These are phyloP conservation scores for Drosophila mulleri DNA, from an alignment of 2,888 invertebrate species.

Conservation along the genomic window DNA sequence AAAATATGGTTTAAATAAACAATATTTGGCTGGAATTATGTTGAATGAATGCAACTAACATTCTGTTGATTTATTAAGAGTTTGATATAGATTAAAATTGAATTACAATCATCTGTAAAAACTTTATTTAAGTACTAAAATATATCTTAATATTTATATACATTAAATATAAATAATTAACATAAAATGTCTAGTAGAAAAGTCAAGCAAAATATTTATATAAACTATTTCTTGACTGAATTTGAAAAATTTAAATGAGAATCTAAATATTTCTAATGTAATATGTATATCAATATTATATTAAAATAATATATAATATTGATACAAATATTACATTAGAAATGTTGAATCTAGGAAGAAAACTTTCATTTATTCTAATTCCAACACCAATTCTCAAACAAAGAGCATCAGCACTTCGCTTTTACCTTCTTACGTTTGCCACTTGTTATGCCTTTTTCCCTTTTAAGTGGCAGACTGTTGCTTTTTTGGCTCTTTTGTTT, in stretches of 20 bases:
- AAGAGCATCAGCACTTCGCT: constrained; percentile 22
- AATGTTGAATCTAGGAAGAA: no score
- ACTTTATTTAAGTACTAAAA: not conserved
- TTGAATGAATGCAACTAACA: not conserved
- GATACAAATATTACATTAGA: no score
- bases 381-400: not conserved
- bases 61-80: not conserved
- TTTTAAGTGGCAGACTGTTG: constrained; percentile 79
- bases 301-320: no score
- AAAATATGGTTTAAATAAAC: not conserved
- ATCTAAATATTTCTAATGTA: no score
- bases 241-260: no score
- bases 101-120: not conserved
- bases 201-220: no score
- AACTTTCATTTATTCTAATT: no score
- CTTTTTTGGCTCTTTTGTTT: constrained; percentile 62
- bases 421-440: not conserved
- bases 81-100: not conserved
- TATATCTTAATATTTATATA: not conserved
- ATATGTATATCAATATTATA: no score
- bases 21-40: not conserved
- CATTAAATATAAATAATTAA: not conserved
- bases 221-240: no score
- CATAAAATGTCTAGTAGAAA: not conserved
- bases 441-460: constrained; percentile 49